Base-by-base conservation (phyloP, 2,797 vertebrate species). In the Semotilus atromaculatus region DNA sequence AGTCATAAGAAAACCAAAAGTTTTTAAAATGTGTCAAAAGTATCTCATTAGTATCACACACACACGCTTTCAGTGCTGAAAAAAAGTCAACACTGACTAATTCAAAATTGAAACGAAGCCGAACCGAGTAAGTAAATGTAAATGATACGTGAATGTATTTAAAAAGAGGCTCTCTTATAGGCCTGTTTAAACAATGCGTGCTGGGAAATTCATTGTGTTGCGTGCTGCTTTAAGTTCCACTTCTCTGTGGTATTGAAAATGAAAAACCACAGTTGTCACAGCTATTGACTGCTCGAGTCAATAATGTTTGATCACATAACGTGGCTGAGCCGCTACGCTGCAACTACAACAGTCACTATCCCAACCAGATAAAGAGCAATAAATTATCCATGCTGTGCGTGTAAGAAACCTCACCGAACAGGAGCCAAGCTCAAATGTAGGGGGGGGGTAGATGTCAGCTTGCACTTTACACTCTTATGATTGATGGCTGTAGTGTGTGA, bases 281-380 rank as follows among this genome's bases (percentile, higher is more conserved):
- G 89, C 93, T 95, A 95, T 94, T 76, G 94, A 95, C 90, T 86
- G 76, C 48, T 88, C 67, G 62, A 92, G 92, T 95, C 94, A 93
- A 95, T 95, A 94, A 93, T 91, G 93, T 94, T 95, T 94, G 93
- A 95, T 95, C 91, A 92, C 92, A 90, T 91, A 92, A 91, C 91
- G 91, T 89, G 90, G 89, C 88, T 81, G 72, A 84, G 88, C 87
- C 70, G 73, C 87, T 89, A 87, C 48, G 90, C 88, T 87, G 43
- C 23, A 29, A 48, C 45, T 67, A 73, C 79, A 87, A 62, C 81
- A 80, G 76, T 86, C 86, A 84, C 76, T 73, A 68, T 67, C 68
- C 80, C 19, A 66, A 73, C 45, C n/a, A 81, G 55, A 71, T 71
- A 84, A 66, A 84, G 70, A 88, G 45, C 80, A 71, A 71, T 78